Base-by-base conservation (phyloP, 2,888 invertebrate genomes). In the Drosophila pegasa region DNA sequence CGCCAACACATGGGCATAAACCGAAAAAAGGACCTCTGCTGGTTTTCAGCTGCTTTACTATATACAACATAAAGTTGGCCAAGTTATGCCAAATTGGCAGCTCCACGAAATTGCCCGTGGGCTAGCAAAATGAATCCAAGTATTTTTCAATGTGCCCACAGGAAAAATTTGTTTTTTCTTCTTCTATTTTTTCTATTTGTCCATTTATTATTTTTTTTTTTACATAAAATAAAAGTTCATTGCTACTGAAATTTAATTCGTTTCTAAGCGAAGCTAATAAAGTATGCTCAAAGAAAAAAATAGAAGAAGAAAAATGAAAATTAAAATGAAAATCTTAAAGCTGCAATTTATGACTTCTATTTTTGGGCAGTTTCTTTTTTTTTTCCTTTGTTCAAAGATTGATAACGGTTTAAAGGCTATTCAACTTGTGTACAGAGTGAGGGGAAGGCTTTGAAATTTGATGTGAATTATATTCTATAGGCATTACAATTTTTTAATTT, bases 71-170 rank as follows among this genome's bases (percentile, higher is more conserved):
- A 63, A 78, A 63, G 25, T 60, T 60, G 55, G 55, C 79, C 68
- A 76, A 83, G 74, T 71, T 86, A 71, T 67, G 84, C 54, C 65
- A 45, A 64, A 69, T 59, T 80, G 73, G 59, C 51, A 45, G 57
- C 52, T 59, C 31, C 41, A 48, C 6, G 35, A 47, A 62, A 74
- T 33, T 61, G 48, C 54, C 88, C 67, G 50, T 54, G 47, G 69
- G 88, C 71, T 43, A 61, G 54, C 18, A 63, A 80, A 88, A 80
- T 80, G 72, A 80, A 86, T 83, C 68, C 74, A 88, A 88, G 87
- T 64, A 83, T 87, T 83, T 80, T 67, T 60, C 67, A 64, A 71
- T 65, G 68, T 41, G 57, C 56, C 58, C 37, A 60, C 31, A 27
- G 14, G 48, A 62, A 40, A 47, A 40, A 9, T 37, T 12, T 43